phyloP scores from a whole-genome alignment of 2,888 invertebrate genomes.

The Sinohyriopsis cumingii region DNA sequence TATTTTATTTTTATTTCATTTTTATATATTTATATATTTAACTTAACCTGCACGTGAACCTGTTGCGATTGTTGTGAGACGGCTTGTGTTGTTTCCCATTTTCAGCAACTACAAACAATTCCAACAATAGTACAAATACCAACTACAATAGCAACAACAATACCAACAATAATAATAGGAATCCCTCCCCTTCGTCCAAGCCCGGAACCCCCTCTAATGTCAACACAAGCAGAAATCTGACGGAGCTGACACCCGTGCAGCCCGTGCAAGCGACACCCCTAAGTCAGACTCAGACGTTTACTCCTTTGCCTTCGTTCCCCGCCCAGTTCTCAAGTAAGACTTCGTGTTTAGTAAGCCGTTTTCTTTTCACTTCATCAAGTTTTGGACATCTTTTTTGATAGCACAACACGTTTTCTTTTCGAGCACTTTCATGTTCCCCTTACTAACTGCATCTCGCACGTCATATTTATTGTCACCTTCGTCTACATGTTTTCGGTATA shows the following conservation, averaged over 20 bases:
- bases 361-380: no score
- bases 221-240: conserved; percentile 21
- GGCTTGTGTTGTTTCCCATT: conserved; percentile 24
- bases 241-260: conserved; percentile 39
- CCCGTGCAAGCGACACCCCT: conserved; percentile 10
- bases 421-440: no score
- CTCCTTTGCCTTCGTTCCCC: conserved; percentile 40
- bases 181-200: conserved; percentile 30
- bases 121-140: conserved; percentile 13
- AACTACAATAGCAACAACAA: conserved; percentile 8
- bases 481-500: no score
- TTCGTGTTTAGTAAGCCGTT: no score
- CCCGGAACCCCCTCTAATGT: conserved; percentile 24
- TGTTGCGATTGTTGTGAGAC: background rate
- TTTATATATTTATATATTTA: no score
- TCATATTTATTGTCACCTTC: no score
- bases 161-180: conserved; percentile 15
- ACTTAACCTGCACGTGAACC: no score
- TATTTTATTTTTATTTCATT: no score
- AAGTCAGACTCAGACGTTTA: conserved; percentile 27
- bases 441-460: no score
- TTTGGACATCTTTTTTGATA: no score
- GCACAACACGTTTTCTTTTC: no score
- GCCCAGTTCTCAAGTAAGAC: conserved; percentile 44
- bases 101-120: conserved; percentile 36